Evolutionary conservation across 1,140 invertebrate species (phyloP), one percentile per base, ranked within the genome.

Genomic region (Dendrolimus kikuchii): DNA sequence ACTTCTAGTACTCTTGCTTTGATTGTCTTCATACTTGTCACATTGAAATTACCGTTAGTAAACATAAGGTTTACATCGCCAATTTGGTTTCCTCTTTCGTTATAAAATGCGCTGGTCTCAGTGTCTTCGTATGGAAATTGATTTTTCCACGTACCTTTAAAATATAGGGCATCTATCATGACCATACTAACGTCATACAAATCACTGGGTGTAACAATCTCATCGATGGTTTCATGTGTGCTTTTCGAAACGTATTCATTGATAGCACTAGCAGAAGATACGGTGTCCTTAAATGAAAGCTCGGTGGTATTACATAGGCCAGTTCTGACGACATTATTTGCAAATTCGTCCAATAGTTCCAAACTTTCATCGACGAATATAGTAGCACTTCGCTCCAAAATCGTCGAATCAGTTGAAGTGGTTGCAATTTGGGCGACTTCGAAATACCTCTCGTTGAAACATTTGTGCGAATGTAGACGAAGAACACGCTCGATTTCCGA

Each of bases 121-220:
- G 93, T 95, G 0, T 73, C 65, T 2, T 73, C 67, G 37, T 68
- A 70, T 51, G 90, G 80, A 67, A 95, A 95, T 0, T 89, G 82
- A 4, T 71, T 79, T 44, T 86, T 69, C 94, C 94, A 95, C 1
- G 68, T 60, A 9, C 92, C 93, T 82, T 93, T 95, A 81, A 95
- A 95, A 66, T 92, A 94, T 45, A 95, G 73, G 0, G 91, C 91
- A 59, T 93, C 95, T 0, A 92, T 90, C 7, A 95, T 74, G 2
- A 95, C 67, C 6, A 94, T 53, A 40, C 80, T 65, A 0, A 91
- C 91, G 36, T 89, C 72, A 5, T 68, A 60, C 8, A 90, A 49
- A 57, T 90, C 89, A 55, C 53, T 74, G 53, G 74, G 57, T 0
- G 55, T 53, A 0, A 83, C 66, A 0, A 83, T 61, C 5, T 83